Base-by-base conservation (phyloP, 1,140 invertebrate genomes). In the Drosophila miranda region DNA sequence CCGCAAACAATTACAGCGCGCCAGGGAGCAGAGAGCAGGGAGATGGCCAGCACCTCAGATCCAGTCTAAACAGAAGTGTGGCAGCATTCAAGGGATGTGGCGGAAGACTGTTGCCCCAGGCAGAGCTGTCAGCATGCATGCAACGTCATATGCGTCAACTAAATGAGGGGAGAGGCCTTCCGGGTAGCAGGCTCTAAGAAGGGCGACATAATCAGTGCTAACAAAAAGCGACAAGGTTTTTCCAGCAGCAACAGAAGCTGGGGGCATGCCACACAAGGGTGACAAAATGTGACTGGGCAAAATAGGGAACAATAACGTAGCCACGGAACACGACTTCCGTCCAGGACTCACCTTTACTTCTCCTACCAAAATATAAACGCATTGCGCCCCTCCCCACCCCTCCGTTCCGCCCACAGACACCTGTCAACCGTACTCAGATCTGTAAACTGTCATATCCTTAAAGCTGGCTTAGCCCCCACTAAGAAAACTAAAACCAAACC, bases 111-210 rank as follows among this genome's bases (percentile, higher is more conserved):
- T 30, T 30, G 50, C 70, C 59, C 43, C 46, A 55, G 69, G 81
- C 78, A 61, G 49, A 74, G 70, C 82, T 87, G 82, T 87, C 82
- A 87, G 62, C 62, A 72, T 51, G 70, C 67, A 82, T 87, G 60
- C 56, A 72, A 78, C 75, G 61, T 88, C 82, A 88, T 83, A 87
- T 87, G 82, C 83, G 82, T 87, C 82, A 87, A 75, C 62, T 43
- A 52, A 45, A 66, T 62, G 23, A 19, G 19, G 19, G 19, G 19
- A 19, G 19, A 19, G 19, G 6, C 26, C 5, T 26, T 6, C 26
- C 26, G 26, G 26, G 26, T 5, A 49, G 44, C 23, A 58, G 41
- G 51, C 43, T 64, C 70, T 79, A 75, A 79, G 78, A 69, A 78
- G 43, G 56, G 56, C 64, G 64, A 63, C 75, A 73, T 66, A 70